Base-by-base conservation (phyloP, 64 coral and sea anemone genomes). In the Hydrozoanthus tunicans region DNA sequence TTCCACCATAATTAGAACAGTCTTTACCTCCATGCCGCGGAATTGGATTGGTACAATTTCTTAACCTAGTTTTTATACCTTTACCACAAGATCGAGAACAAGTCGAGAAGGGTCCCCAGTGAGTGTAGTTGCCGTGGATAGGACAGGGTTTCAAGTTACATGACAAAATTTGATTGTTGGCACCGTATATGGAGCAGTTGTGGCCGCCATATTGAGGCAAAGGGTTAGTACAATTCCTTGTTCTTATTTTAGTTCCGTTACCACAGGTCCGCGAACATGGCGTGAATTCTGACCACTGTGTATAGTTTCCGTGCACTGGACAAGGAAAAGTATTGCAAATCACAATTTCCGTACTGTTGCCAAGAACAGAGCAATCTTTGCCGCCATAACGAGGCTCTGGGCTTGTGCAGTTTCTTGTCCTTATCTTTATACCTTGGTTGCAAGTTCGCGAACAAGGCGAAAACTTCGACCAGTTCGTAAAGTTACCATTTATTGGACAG, bases 401-500 rank as follows among this genome's bases (percentile, higher is more conserved):
- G 7, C 83, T 81, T 58, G 73, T 92, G 79, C 97, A 99, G 4
- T 25, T 73, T 61, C 97, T 54, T 15, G 11, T 83, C 43, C 92
- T 84, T 24, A 14, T 95, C 61, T 86, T 90, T 17, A 51, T 51
- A 6, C 97, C 92, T 6, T 20, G 81, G 32, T 81, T 86, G 27
- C 97, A 99, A 7, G 89, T 93, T 1, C 26, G 89, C 2, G 92
- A 94, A 81, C 97, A 99, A 23, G 10, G 51, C 53, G 90, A 79
- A 89, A 89, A 99, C 32, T 90, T 25, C 2, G 97, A 85, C 97
- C 97, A 99, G 4, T 81, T 69, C 7, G 86, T 93, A 67, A 90
- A 99, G 80, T 93, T 91, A 58, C 97, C 97, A 90, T 98, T 17
- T 62, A 95, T 85, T 7, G 96, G 96, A 26, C 96, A 98, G 14